These are phyloP conservation scores for Caenorhabditis wallacei DNA, from an alignment of 2,888 invertebrate species.

Conservation along the genomic window DNA sequence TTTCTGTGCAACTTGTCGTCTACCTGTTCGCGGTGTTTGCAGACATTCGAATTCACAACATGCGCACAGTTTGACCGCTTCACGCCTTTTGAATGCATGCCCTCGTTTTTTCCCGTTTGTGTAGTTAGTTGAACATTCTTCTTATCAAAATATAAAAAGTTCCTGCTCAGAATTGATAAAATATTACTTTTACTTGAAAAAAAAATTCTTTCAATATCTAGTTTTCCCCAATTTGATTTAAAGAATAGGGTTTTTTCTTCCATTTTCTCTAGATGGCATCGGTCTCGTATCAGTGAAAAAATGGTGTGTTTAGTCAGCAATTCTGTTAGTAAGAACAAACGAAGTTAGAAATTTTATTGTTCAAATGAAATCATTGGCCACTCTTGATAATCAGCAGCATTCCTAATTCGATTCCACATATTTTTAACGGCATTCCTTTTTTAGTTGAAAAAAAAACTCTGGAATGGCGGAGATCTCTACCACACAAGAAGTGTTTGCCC, in stretches of 20 bases:
- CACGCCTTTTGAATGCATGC: not conserved
- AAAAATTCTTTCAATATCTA: too few relatives aligned
- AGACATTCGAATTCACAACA: slow-evolving; percentile 27
- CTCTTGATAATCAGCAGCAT: not conserved
- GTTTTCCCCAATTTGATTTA: too few relatives aligned
- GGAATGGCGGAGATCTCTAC: slow-evolving; percentile 46
- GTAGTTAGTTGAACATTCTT: too few relatives aligned
- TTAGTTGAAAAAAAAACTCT: not conserved
- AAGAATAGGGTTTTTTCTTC: too few relatives aligned
- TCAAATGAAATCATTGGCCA: not conserved
- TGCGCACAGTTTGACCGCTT: not conserved
- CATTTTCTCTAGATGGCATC: too few relatives aligned
- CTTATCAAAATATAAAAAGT: too few relatives aligned
- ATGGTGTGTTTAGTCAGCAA: not conserved
- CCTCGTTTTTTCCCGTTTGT: not conserved
- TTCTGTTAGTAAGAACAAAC: not conserved
- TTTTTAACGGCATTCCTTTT: not conserved
- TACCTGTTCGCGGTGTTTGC: slow-evolving; percentile 40
- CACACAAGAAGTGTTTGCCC: slow-evolving; percentile 58
- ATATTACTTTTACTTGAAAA: too few relatives aligned
- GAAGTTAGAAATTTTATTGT: slow-evolving; percentile 5
- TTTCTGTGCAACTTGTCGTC: slow-evolving; percentile 43
- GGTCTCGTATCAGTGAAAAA: too few relatives aligned
- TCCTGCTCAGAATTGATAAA: too few relatives aligned
- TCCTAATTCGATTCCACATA: too few relatives aligned